Evolutionary conservation across 2,797 vertebrate genomes (phyloP), one percentile per base, ranked within the genome.

Genomic region (Poeciliopsis presidionis): DNA sequence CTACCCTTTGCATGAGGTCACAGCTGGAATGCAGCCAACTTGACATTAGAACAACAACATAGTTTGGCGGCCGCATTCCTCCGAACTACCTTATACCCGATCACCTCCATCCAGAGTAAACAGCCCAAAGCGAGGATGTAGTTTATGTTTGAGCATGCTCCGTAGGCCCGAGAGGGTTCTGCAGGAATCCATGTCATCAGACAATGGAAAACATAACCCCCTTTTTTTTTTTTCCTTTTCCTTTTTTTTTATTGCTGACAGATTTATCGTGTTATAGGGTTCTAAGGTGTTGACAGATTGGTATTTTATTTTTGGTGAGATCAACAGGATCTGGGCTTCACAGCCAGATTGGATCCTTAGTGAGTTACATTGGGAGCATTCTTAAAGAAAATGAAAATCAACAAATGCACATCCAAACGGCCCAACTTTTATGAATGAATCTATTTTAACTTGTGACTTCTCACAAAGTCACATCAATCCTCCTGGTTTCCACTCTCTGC

Each of bases 141-240:
- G 61, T 67, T 30, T 57, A 43, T 76, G 84, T 71, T 78, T 72
- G 74, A 36, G 46, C 71, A 84, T 7, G 49, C 49, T 59, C 39
- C 16, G 2, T 46, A 30, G 14, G 9, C 51, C 39, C 49, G 51
- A 51, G 22, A 83, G 74, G 85, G 70, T 55, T 81, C 36, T 57
- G 28, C 51, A 57, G 78, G 49, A 88, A 91, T 91, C 88, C 82
- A 82, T 82, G 30, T 72, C 75, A 65, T 57, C 53, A 39, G 49
- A 79, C 77, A 82, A 90, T 89, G 86, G 79, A 92, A 88, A 91
- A 81, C 39, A 78, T 63, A 80, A 65, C 67, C 7, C 36, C 33
- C 0, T 33, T 0, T 45, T 80, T 73, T 76, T 70, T 41, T 41
- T 41, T 41, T 1, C 39, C 39, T 41, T 41, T 41, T 41, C 7